Evolutionary conservation across 1,140 invertebrate species (phyloP), one percentile per base, ranked within the genome.

Genomic region (Adelges cooleyi): DNA sequence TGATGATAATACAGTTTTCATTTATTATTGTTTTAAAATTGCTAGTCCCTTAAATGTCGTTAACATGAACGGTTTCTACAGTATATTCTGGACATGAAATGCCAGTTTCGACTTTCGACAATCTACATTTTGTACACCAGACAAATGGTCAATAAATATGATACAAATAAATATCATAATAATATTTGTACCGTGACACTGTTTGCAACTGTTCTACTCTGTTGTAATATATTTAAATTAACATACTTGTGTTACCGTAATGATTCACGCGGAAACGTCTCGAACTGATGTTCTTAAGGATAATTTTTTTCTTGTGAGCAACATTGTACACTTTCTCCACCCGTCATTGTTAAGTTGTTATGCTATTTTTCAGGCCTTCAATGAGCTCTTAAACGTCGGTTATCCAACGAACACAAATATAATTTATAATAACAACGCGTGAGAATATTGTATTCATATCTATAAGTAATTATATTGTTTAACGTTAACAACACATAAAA

Each of bases 291-390:
- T 56, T 23, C 53, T 20, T 56, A 18, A 38, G 22, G 8, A 17
- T 33, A 33, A 40, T 42, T 42, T 56, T 56, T n/a, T n/a, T n/a
- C n/a, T n/a, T n/a, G n/a, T 15, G 5, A 54, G 40, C 52, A 22
- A 22, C 52, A 42, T 54, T 54, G 5, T 56, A 22, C 42, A 59
- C 54, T 59, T 59, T 59, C 54, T 59, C 54, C 40, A 40, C 40
- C 3, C 17, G 54, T 33, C 22, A 59, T 59, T 59, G 54, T 59
- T 59, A 44, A 54, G 25, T 17, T 22, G 22, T 56, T 44, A 44
- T 56, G 23, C n/a, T n/a, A 40, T 42, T 56, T 44, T 22, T 17
- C 2, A 56, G 17, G 10, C 22, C 20, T 22, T 15, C 9, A 20
- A 13, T 20, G 11, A 11, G 42, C 36, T 44, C 15, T 8, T 42